Evolutionary conservation across 2,797 vertebrate genomes (phyloP).

Genomic region (Acanthurus leucopareius): DNA sequence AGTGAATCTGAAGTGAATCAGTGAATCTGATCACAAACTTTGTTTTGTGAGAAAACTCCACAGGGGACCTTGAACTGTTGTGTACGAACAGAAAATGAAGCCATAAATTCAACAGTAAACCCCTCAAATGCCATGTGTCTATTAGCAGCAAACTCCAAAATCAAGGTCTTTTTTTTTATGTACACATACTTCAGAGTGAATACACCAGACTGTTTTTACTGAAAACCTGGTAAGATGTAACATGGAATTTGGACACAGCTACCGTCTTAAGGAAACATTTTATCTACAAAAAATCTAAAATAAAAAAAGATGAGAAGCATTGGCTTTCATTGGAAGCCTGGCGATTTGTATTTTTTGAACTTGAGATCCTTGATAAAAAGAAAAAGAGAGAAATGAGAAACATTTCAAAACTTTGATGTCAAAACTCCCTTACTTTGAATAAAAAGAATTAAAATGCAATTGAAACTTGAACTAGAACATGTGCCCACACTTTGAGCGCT

Average conservation of each 20-base stretch:
- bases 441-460: constrained; percentile 16
- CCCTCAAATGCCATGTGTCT: background rate
- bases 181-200: background rate
- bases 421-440: background rate
- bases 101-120: background rate
- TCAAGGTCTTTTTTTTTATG: background rate
- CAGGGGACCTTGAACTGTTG: background rate
- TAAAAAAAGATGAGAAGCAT: background rate
- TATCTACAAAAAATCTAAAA: constrained; percentile 4
- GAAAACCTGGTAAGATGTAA: background rate
- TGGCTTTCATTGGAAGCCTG: background rate
- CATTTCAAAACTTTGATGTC: constrained; percentile 4
- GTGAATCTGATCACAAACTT: background rate
- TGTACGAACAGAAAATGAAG: background rate
- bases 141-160: background rate
- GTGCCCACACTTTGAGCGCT: background rate
- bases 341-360: background rate
- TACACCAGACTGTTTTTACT: background rate
- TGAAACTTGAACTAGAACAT: constrained; percentile 19
- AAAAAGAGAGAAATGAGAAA: background rate
- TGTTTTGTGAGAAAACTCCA: background rate
- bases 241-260: constrained; percentile 25
- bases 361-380: background rate
- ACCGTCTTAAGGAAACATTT: background rate
- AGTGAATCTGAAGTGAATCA: too few relatives aligned